Percentiles rank a stretch among this genome's conserved stretches.
Evolutionary conservation across 2,113 vertebrate species (phyloP).

Genomic region (Entelurus aequoreus): DNA sequence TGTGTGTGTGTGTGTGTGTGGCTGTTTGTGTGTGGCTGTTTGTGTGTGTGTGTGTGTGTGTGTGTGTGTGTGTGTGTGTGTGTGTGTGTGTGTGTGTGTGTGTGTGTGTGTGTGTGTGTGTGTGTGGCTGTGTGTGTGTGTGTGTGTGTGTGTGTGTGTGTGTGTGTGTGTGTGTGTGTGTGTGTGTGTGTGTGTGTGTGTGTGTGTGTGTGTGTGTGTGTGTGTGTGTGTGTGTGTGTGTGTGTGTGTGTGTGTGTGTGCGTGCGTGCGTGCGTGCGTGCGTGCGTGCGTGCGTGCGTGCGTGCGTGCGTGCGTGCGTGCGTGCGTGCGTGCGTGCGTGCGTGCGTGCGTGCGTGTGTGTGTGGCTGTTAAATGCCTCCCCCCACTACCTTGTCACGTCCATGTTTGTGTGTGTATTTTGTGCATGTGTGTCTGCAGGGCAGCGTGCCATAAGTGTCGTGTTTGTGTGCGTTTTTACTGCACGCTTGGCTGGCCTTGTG

Average conservation of each 20-base stretch:
- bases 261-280: slow-evolving; percentile 6
- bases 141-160: slow-evolving; percentile 20
- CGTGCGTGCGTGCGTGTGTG: slow-evolving; percentile 7
- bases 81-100: slow-evolving; percentile 19
- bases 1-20: slow-evolving; percentile 9
- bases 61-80: slow-evolving; percentile 11
- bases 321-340: slow-evolving; percentile 11
- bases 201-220: slow-evolving; percentile 13
- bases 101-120: slow-evolving; percentile 9
- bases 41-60: slow-evolving; percentile 15
- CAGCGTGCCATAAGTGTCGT: slow-evolving; percentile 39
- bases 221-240: slow-evolving; percentile 12
- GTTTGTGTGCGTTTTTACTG: slow-evolving; percentile 50
- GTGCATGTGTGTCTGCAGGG: slow-evolving; percentile 34
- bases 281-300: too few species aligned
- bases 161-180: slow-evolving; percentile 9
- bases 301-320: too few species aligned
- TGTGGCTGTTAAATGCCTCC: slow-evolving; percentile 4
- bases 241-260: slow-evolving; percentile 18
- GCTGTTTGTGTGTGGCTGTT: too few species aligned
- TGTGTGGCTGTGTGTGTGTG: too few species aligned
- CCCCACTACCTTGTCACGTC: slow-evolving; percentile 23
- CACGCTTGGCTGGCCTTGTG: slow-evolving; percentile 37
- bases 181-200: slow-evolving; percentile 15
- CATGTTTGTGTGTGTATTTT: slow-evolving; percentile 17